Conservation (phyloP, 1,140 invertebrate genomes). For the Nasonia giraulti region DNA sequence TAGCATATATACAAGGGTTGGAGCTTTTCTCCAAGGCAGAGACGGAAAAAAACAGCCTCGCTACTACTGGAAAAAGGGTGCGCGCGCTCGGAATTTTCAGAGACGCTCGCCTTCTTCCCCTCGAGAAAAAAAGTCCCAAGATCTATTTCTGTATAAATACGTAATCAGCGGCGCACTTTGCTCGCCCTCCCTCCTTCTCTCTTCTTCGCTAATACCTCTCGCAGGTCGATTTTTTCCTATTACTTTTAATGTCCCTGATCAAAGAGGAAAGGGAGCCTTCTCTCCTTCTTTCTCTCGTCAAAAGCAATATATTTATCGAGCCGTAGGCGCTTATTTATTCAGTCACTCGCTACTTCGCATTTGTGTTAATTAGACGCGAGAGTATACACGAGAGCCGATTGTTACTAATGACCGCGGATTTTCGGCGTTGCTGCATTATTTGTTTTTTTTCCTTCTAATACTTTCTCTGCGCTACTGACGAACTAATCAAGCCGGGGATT, state of each 20-base stretch:
- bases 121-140: conserved; percentile 41
- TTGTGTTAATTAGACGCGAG: conserved; percentile 40
- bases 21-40: conserved; percentile 24
- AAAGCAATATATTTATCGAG: conserved; percentile 40
- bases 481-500: not conserved
- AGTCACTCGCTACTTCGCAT: not conserved
- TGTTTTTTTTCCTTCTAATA: not conserved
- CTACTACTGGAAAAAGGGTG: conserved; percentile 36
- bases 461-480: not conserved
- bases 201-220: conserved; percentile 42
- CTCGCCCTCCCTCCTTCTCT: not conserved
- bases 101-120: not conserved
- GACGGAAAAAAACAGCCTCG: conserved; percentile 38
- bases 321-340: conserved; percentile 23
- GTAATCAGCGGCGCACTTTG: conserved; percentile 56
- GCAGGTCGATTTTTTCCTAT: conserved; percentile 49
- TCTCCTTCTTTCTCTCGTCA: conserved; percentile 8
- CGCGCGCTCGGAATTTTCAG: not conserved
- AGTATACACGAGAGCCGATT: not conserved
- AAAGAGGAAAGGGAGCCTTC: conserved; percentile 44
- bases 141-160: conserved; percentile 66
- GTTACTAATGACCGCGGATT: conserved; percentile 3
- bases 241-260: conserved; percentile 53
- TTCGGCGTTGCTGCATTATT: not conserved
- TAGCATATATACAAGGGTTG: not conserved